Base-by-base conservation (phyloP, 2,113 vertebrate genomes). In the Amphiprion percula region DNA sequence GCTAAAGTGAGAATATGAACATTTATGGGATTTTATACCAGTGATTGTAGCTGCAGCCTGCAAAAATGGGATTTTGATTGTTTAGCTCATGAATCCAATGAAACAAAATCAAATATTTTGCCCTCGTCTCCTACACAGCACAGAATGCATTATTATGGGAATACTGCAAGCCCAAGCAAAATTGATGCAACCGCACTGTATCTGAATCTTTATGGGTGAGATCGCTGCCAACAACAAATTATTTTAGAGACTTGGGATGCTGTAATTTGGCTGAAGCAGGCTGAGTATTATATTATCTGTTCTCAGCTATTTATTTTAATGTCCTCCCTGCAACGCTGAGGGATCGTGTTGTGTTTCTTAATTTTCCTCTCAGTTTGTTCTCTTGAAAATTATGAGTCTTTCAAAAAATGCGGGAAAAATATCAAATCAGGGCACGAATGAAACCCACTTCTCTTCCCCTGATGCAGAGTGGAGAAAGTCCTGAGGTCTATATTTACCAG, bases 401-500 rank as follows among this genome's bases (percentile, higher is more conserved):
- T 53, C 10, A 10, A 60, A 61, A 61, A 73, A 30, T 61, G 58
- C 23, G 30, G 21, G 73, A 19, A 60, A 75, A 79, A 77, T 0
- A 62, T 15, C 16, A 73, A 63, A 70, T 62, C 64, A 68, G 50
- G 74, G 24, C 33, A 59, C 41, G 66, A 68, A 69, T 15, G 2
- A 17, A 49, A 19, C 52, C 52, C 41, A 19, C 12, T 68, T 52
- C 50, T 7, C 41, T 70, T 87, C 88, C 68, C 66, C 49, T n/a
- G 69, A 62, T 68, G 46, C 15, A 59, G 23, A 87, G 63, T n/a
- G 46, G 50, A 55, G 16, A 86, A 77, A 69, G 16, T 28, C 15
- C 24, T 10, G 47, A 56, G 24, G 46, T 63, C 78, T 83, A 77
- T 76, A 79, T 84, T 91, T 87, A 84, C 23, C 24, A 72, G 24